A percentile compares a stretch with the other conserved stretches of the same genome.
Evolutionary conservation across 2,888 invertebrate species (phyloP).

Genomic region (Ischnus inquisitorius): DNA sequence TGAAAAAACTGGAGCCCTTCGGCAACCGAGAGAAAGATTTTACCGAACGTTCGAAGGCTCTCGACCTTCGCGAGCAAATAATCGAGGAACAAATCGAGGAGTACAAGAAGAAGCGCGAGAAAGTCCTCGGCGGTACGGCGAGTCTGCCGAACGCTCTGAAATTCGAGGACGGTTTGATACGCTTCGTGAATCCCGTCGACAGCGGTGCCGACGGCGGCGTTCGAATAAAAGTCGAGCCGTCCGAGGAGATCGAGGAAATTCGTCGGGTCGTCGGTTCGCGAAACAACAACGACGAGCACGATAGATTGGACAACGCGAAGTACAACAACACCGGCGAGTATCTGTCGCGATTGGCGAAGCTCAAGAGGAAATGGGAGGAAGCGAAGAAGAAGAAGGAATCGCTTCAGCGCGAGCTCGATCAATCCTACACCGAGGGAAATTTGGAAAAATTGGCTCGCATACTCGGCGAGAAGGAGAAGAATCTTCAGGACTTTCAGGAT

Average conservation of each 20-base stretch:
- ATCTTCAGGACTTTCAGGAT: conserved; percentile 81
- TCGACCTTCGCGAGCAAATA: conserved; percentile 79
- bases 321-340: conserved; percentile 73
- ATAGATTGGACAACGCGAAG: not conserved
- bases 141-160: conserved; percentile 65
- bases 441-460: conserved; percentile 79
- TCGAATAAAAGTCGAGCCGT: conserved; percentile 58
- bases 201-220: conserved; percentile 37
- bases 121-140: conserved; percentile 78
- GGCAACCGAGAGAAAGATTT: conserved; percentile 77
- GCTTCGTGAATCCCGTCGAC: conserved; percentile 67
- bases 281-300: conserved; percentile 17
- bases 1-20: conserved; percentile 77
- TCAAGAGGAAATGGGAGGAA: conserved; percentile 79
- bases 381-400: conserved; percentile 77
- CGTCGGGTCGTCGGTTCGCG: not conserved
- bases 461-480: conserved; percentile 77
- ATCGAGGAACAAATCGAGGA: conserved; percentile 84
- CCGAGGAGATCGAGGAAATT: conserved; percentile 40
- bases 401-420: conserved; percentile 74
- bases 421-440: conserved; percentile 77
- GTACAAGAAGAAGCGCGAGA: conserved; percentile 83
- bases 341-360: conserved; percentile 73
- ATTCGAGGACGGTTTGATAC: conserved; percentile 70
- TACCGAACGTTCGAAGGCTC: conserved; percentile 75